A percentile compares a stretch with the other conserved stretches of the same genome.
phyloP scores from a whole-genome alignment of 1,140 invertebrate species.

The Magallana angulata region DNA sequence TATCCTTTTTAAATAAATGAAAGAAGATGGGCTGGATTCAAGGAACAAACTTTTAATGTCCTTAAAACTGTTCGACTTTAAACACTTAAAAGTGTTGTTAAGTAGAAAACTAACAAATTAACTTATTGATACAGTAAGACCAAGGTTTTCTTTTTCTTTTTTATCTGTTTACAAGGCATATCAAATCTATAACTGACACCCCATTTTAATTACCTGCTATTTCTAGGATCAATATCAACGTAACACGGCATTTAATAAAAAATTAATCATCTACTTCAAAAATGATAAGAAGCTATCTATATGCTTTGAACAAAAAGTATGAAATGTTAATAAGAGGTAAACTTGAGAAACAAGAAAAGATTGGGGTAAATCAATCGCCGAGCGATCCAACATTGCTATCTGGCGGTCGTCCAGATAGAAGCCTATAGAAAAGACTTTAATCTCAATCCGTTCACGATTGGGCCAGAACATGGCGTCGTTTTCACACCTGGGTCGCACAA shows the following conservation, averaged over 20 bases:
- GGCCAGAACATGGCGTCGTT: not conserved
- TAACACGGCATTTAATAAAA: not conserved
- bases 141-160: no score
- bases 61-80: no score
- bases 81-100: no score
- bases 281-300: not conserved
- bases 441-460: slow-evolving; percentile 16
- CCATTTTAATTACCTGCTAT: no score
- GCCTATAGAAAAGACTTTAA: slow-evolving; percentile 15
- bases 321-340: slow-evolving; percentile 14
- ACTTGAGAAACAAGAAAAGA: not conserved
- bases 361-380: not conserved
- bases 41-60: no score
- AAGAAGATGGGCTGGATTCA: no score
- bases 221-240: no score
- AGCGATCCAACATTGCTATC: not conserved
- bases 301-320: not conserved
- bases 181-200: no score
- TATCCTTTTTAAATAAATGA: no score
- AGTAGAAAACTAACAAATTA: no score
- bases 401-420: not conserved
- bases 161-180: no score
- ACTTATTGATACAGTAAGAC: no score
- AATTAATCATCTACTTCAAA: not conserved
- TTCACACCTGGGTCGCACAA: slow-evolving; percentile 23